Conservation (phyloP, 1,140 invertebrate genomes). For the Vanessa atalanta region DNA sequence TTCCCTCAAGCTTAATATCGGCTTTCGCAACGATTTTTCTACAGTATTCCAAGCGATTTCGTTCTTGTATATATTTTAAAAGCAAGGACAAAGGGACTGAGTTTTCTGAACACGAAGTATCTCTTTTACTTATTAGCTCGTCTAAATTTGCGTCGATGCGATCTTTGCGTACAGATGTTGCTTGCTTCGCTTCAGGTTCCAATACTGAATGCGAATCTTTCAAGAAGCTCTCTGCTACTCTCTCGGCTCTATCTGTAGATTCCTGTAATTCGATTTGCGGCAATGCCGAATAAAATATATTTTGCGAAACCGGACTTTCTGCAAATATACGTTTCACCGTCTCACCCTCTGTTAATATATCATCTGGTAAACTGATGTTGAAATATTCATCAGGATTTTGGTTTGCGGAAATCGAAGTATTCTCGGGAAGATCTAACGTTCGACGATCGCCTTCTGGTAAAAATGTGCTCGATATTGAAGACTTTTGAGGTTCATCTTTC, state of each 20-base stretch:
- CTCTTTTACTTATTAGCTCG: not conserved
- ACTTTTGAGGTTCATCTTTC: constrained; percentile 1
- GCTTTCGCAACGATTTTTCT: constrained; percentile 25
- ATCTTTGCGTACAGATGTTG: not conserved
- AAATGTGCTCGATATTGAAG: constrained; percentile 15
- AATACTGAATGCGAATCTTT: not conserved
- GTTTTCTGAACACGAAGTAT: constrained; percentile 16
- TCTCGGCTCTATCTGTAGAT: not conserved
- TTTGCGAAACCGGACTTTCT: constrained; percentile 20
- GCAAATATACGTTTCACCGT: constrained; percentile 6
- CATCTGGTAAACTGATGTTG: constrained; percentile 8
- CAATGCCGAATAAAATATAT: constrained; percentile 18
- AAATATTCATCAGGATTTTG: constrained; percentile 43
- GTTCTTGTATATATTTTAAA: constrained; percentile 48
- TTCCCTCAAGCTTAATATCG: constrained; percentile 31
- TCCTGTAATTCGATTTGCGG: constrained; percentile 11
- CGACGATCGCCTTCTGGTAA: not conserved
- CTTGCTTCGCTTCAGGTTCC: constrained; percentile 12
- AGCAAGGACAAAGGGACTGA: constrained; percentile 47
- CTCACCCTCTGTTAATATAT: not conserved
- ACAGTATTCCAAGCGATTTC: constrained; percentile 43
- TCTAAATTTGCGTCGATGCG: not conserved
- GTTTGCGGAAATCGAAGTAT: constrained; percentile 40
- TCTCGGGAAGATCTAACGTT: not conserved
- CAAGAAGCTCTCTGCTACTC: not conserved